Base-by-base conservation (phyloP, 1,140 invertebrate genomes). In the Calephelis virginiensis region DNA sequence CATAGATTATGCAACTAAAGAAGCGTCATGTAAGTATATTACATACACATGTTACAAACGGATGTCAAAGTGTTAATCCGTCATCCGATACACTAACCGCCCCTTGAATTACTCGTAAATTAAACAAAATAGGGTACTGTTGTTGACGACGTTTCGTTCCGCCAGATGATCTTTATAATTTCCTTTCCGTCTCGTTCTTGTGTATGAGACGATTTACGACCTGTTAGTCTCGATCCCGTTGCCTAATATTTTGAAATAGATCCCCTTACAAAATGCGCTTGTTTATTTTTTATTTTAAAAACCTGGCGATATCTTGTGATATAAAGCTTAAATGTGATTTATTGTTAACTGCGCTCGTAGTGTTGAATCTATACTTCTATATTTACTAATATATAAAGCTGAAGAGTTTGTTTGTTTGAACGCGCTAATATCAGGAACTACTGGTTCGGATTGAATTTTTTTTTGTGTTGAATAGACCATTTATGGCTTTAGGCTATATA, bases 81-180 rank as follows among this genome's bases (percentile, higher is more conserved):
- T 68, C 66, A 68, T 69, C 64, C 45, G n/a, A 47, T 61, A 67
- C 65, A 69, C 48, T 65, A 64, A 60, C 63, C 48, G 45, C 56
- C 64, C 66, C 60, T 37, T 38, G 61, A 67, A 66, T 66, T 68
- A 65, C 37, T 60, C 46, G 65, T 59, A 60, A 70, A 66, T 59
- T 67, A 64, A 53, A 49, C 53, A 47, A 28, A 64, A 60, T 61
- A 13, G 37, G 56, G 40, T 62, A 28, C 43, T 63, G 47, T 48
- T 60, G 60, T 63, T 66, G 59, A 61, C 59, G 67, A 64, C 17
- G 28, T 56, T 56, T 17, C 53, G 11, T 56, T 56, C 61, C 46
- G 56, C 47, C 65, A 66, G 43, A 73, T 66, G 71, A 62, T 70
- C 47, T 56, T 60, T 65, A 56, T 65, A 61, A 66, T 69, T 69